Percentiles rank a stretch among this genome's conserved stretches.
Evolutionary conservation across 1,140 invertebrate genomes (phyloP).

Genomic region (Cylas formicarius): DNA sequence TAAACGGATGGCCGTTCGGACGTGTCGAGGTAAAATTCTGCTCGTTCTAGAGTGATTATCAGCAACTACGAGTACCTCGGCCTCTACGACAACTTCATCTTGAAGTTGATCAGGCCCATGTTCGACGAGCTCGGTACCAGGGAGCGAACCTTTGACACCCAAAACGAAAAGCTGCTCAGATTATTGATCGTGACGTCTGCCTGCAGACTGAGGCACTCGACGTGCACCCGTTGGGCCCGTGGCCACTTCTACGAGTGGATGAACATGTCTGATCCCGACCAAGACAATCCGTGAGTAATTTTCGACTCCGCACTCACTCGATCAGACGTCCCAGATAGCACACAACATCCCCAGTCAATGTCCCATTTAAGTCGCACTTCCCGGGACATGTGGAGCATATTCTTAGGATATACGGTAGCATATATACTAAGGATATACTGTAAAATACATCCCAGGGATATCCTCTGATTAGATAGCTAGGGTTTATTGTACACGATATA

Average conservation of each 20-base stretch:
- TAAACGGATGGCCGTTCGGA: conserved; percentile 22
- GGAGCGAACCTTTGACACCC: conserved; percentile 26
- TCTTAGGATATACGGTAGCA: too few relatives aligned
- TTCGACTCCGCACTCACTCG: neutral
- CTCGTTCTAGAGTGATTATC: conserved; percentile 27
- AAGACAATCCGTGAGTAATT: conserved; percentile 31
- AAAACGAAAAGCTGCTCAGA: conserved; percentile 32
- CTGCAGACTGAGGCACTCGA: conserved; percentile 30
- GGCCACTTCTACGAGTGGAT: conserved; percentile 31
- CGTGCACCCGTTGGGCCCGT: conserved; percentile 31
- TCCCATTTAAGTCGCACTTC: too few relatives aligned
- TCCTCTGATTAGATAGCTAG: too few relatives aligned
- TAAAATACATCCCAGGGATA: too few relatives aligned
- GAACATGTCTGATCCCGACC: conserved; percentile 26
- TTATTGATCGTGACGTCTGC: conserved; percentile 28
- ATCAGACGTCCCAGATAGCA: neutral
- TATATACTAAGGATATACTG: too few relatives aligned
- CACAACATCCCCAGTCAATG: too few relatives aligned
- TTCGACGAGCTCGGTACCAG: conserved; percentile 30
- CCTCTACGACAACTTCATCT: conserved; percentile 32
- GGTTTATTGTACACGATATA: too few relatives aligned
- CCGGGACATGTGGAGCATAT: too few relatives aligned
- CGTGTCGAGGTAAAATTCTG: neutral
- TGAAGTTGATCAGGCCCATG: conserved; percentile 28
- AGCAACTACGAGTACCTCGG: conserved; percentile 32